Conservation (phyloP, 2,113 vertebrate genomes). For the Mormyrus iriodes region DNA sequence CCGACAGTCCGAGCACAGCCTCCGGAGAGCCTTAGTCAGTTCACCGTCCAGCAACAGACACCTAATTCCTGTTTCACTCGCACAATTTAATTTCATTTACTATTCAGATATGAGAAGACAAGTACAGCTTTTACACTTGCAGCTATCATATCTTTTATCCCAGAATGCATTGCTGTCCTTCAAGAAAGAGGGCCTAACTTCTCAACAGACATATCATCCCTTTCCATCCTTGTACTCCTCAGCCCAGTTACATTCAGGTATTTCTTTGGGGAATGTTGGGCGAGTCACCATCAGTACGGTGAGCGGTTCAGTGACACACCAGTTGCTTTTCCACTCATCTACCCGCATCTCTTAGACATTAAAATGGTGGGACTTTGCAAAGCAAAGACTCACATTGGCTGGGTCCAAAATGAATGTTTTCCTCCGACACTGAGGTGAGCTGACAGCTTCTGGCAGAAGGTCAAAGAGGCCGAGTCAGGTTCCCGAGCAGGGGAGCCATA, state of each 20-base stretch:
- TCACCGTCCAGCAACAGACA: neutral
- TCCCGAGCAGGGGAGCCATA: neutral
- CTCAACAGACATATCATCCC: neutral
- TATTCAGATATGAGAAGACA: constrained; percentile 9
- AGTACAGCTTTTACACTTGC: neutral
- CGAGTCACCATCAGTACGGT: neutral
- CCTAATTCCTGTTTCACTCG: neutral
- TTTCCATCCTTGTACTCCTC: neutral
- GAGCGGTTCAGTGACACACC: neutral
- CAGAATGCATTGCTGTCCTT: neutral
- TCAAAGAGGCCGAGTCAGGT: neutral
- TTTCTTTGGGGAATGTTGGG: neutral
- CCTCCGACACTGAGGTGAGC: neutral
- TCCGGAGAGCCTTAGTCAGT: neutral
- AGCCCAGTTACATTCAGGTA: neutral
- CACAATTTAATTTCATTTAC: neutral
- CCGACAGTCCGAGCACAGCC: neutral
- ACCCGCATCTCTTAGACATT: neutral
- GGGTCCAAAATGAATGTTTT: neutral
- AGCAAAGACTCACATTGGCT: neutral
- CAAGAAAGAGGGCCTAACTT: neutral
- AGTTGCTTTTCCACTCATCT: neutral
- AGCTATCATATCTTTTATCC: neutral
- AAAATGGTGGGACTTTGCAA: neutral
- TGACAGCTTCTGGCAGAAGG: neutral